Evolutionary conservation across 2,888 invertebrate species (phyloP), one percentile per base, ranked within the genome.

Genomic region (Isoperla grammatica): DNA sequence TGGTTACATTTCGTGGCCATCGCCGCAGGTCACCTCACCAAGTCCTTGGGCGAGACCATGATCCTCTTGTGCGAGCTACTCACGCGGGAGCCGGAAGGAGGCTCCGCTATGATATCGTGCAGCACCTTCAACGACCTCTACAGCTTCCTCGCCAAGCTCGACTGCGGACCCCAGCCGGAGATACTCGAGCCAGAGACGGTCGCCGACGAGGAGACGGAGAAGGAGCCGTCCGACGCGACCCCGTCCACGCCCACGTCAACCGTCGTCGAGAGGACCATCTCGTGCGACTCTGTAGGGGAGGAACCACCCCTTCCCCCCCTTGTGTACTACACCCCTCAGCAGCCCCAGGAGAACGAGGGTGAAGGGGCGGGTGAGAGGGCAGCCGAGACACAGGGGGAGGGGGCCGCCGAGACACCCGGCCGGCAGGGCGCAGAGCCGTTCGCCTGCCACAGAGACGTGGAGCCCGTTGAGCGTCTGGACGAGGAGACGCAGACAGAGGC

Each of bases 21-120:
- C 0, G 88, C 89, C 64, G 84, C 82, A 0, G 87, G 84, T 1
- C 74, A 85, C 61, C 69, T 88, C 37, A 83, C 83, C 35, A 82
- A 90, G 85, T 85, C 81, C 68, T 76, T 90, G 13, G 84, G 85
- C 2, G 84, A 87, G 69, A 87, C 90, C 0, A 88, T 92, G 88
- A 83, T 84, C 46, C 77, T 87, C 64, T 78, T 91, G 15, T 93
- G 92, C 71, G 90, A 92, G 71, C 79, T 90, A 0, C 75, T 91
- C 55, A 90, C 90, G 0, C 85, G 87, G 63, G 91, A 92, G 69
- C 87, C 90, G 0, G 91, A 91, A 61, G 92, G 92, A 1, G 90
- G 90, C 0, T 85, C 87, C 0, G 85, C 89, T 0, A 84, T 86
- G 67, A 85, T 93, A 42, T 81, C 87, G 0, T 73, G 83, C 2